Conservation (phyloP, 1,140 invertebrate genomes). For the Papilio helenus region DNA sequence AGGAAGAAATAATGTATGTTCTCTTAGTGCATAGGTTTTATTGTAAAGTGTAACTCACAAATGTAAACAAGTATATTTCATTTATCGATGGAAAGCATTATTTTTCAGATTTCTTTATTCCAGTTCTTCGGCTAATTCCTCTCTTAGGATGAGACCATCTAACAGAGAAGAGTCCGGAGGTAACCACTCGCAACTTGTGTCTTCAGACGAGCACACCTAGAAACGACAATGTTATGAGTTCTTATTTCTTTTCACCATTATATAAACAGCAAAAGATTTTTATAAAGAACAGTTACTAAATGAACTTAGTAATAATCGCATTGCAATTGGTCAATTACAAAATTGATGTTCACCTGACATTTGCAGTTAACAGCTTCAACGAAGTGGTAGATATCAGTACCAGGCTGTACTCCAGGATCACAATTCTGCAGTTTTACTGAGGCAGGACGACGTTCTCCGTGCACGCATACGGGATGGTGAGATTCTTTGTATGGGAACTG, state of each 20-base stretch:
- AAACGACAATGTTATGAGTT: conserved; percentile 22
- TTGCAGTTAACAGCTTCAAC: conserved; percentile 56
- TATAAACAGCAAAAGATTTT: not conserved
- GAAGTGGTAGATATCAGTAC: conserved; percentile 57
- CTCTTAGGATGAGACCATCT: conserved; percentile 59
- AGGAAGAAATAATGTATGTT: not conserved
- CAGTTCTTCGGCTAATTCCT: conserved; percentile 65
- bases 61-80: conserved; percentile 18
- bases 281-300: not conserved
- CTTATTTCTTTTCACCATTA: not conserved
- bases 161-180: conserved; percentile 69
- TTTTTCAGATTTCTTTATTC: conserved; percentile 48
- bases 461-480: conserved; percentile 92
- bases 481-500: conserved; percentile 93
- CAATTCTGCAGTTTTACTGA: conserved; percentile 67
- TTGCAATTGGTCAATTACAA: not conserved
- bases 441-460: conserved; percentile 84
- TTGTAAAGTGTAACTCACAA: conserved; percentile 47
- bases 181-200: conserved; percentile 77
- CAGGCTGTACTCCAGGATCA: conserved; percentile 68
- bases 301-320: not conserved
- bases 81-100: not conserved
- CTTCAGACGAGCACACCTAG: conserved; percentile 75
- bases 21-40: conserved; percentile 28
- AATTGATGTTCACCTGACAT: conserved; percentile 61